Evolutionary conservation across 1,140 invertebrate genomes (phyloP).

Genomic region (Microplitis demolitor): DNA sequence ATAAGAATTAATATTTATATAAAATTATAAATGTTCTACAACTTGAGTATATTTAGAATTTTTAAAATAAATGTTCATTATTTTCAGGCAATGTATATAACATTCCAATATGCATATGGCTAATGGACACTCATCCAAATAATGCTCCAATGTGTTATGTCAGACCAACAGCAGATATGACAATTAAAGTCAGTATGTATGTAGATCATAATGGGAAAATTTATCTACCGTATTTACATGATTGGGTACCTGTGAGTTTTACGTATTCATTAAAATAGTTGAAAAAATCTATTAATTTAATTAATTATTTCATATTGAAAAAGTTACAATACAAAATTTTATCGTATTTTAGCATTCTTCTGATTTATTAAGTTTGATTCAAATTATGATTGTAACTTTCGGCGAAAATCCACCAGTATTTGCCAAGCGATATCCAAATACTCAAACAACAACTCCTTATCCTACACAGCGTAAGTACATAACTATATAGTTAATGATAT

Average conservation of each 20-base stretch:
- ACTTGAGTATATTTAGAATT: too few species aligned
- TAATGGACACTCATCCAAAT: slow-evolving; percentile 96
- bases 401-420: slow-evolving; percentile 95
- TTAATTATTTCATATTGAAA: slow-evolving; percentile 3
- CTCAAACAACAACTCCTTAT: slow-evolving; percentile 64
- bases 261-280: not conserved
- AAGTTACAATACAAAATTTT: slow-evolving; percentile 20
- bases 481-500: not conserved
- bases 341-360: slow-evolving; percentile 70
- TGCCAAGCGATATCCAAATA: slow-evolving; percentile 68
- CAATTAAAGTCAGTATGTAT: slow-evolving; percentile 90
- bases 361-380: slow-evolving; percentile 84
- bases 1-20: slow-evolving; percentile 3
- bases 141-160: slow-evolving; percentile 98
- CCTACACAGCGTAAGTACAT: slow-evolving; percentile 63
- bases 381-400: slow-evolving; percentile 92
- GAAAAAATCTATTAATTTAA: not conserved
- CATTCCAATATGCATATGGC: slow-evolving; percentile 95
- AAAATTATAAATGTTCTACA: not conserved
- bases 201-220: slow-evolving; percentile 96
- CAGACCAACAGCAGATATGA: slow-evolving; percentile 93
- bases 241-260: slow-evolving; percentile 84
- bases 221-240: slow-evolving; percentile 94
- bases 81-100: slow-evolving; percentile 82
- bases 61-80: slow-evolving; percentile 1